Evolutionary conservation across 2,113 vertebrate species (phyloP), one percentile per base, ranked within the genome.

Genomic region (Calidris pygmaea): DNA sequence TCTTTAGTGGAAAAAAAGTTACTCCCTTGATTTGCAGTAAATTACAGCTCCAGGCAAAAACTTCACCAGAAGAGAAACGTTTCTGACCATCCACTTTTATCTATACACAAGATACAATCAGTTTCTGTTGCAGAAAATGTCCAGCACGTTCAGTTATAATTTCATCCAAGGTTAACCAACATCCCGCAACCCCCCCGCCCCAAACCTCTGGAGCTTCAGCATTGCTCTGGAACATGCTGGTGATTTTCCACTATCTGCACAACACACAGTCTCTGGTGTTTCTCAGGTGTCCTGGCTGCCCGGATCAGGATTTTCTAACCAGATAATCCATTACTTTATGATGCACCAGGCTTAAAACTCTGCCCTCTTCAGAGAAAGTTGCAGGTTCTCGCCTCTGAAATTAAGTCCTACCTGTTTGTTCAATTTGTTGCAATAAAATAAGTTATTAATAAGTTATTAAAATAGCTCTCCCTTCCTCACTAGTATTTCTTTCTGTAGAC

Each of bases 231-330:
- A 94, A 78, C 17, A 34, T 0, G 13, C 73, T 72, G 70, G 95
- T 96, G 74, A 93, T 96, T 96, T 95, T 96, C 96, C 95, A 95
- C 67, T 87, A 3, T 72, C 89, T 82, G 20, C 30, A 60, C 18
- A 39, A 56, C 37, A 66, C 15, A 14, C 9, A 27, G n/a, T 20
- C 47, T n/a, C 56, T 43, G 45, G 21, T 32, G 18, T 93, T 90
- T 89, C 85, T 86, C 55, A 74, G 82, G 75, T 79, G 50, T 75
- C 94, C 78, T 50, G 34, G 45, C 59, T 89, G 27, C 32, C 27
- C 1, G 5, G 30, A n/a, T 83, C 8, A 71, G 35, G 53, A 55
- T 76, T 83, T 96, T 87, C 45, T 87, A 91, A 92, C 9, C 24
- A 67, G 32, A 48, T 13, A 60, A 74, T 47, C 56, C 10, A 23